These are phyloP conservation scores for Saturnia japonica DNA, from an alignment of 2,888 invertebrate genomes.

Conservation along the genomic window DNA sequence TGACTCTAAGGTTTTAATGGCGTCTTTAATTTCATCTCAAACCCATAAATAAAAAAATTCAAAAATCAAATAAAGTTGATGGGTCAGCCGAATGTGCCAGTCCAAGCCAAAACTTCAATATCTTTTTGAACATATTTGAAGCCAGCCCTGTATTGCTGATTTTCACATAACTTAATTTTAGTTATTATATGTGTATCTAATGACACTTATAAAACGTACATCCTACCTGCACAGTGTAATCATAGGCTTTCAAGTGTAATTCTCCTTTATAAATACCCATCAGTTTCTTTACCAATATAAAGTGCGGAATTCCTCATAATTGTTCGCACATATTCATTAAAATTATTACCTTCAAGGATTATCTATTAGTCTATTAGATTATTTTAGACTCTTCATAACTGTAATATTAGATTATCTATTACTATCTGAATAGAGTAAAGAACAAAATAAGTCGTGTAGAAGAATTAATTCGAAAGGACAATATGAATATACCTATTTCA, in stretches of 20 bases:
- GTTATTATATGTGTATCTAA: constrained; percentile 1
- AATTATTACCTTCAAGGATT: background rate
- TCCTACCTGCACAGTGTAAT: background rate
- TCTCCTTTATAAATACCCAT: background rate
- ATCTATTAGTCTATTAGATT: background rate
- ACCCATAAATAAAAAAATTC: too few species aligned
- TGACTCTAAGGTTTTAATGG: too few species aligned
- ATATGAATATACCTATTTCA: too few species aligned
- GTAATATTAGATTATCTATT: background rate
- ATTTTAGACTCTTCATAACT: background rate
- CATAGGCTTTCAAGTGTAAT: background rate
- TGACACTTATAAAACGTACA: background rate
- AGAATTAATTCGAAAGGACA: too few species aligned
- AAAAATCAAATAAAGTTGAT: too few species aligned
- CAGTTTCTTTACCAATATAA: background rate
- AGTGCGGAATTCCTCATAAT: background rate
- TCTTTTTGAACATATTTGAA: too few species aligned
- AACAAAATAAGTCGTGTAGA: too few species aligned
- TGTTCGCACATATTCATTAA: background rate
- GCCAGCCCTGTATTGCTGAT: background rate
- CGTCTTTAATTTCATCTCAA: too few species aligned
- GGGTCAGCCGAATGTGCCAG: too few species aligned
- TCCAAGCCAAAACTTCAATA: too few species aligned
- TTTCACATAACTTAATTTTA: background rate
- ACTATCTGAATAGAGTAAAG: background rate